Evolutionary conservation across 2,797 vertebrate species (phyloP).

Genomic region (Danio tinwini): DNA sequence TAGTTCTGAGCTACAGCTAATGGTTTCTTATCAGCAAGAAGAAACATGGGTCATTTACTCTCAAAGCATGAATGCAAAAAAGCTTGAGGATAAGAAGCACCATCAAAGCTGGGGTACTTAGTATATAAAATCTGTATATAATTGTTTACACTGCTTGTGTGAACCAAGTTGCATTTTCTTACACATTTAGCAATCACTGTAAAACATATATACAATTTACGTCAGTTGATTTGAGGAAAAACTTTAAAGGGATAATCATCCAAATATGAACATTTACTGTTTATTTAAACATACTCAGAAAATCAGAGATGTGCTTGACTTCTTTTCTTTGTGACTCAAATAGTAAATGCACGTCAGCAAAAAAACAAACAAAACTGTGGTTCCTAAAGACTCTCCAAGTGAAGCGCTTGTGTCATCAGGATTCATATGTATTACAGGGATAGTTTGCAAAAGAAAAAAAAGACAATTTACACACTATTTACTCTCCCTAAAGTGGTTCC

Average conservation of each 20-base stretch:
- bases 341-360: no score
- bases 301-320: no score
- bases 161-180: not conserved
- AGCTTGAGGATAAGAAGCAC: constrained; percentile 17
- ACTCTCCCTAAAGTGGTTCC: no score
- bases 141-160: constrained; percentile 9
- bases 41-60: constrained; percentile 60
- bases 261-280: no score
- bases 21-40: constrained; percentile 59
- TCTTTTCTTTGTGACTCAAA: no score
- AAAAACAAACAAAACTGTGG: no score
- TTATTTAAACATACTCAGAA: no score
- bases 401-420: no score
- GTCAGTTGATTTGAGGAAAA: not conserved
- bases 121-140: constrained; percentile 5
- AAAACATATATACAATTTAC: not conserved
- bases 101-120: constrained; percentile 32
- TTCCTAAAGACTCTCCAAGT: no score
- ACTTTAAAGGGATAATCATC: not conserved
- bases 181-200: not conserved
- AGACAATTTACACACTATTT: no score
- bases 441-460: no score
- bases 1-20: constrained; percentile 48
- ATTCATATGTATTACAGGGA: no score
- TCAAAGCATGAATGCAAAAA: constrained; percentile 33